Base-by-base conservation (phyloP, 2,113 vertebrate genomes). In the Nyctereutes procyonoides region DNA sequence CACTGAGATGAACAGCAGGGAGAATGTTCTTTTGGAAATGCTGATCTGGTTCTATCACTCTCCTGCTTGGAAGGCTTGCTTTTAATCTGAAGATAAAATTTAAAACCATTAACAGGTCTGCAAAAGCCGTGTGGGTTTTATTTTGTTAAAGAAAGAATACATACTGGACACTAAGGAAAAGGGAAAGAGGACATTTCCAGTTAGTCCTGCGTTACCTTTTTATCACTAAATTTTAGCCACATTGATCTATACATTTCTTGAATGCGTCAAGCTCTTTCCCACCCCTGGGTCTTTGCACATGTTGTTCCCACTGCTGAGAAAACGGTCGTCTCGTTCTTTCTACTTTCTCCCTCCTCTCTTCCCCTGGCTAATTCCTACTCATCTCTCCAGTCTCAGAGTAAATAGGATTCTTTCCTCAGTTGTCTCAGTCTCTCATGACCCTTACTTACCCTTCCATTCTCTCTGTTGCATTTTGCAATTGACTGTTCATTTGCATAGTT, bases 111-210 rank as follows among this genome's bases (percentile, higher is more conserved):
- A 19, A 38, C 28, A 53, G 65, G 28, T 88, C 48, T 81, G 24
- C 11, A 60, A 85, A 87, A 77, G 32, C 20, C 9, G 63, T 26
- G 17, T 17, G 35, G 53, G 26, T 93, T 63, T 58, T 10, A 0
- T 8, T 94, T 96, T 90, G 15, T 69, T 69, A 55, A 95, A 96
- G 56, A 53, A 60, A 83, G 55, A 22, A 16, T 48, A 13, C n/a
- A 8, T 83, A 32, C 43, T 35, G 58, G 15, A 24, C 38, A 80
- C 38, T 63, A 4, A 24, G 55, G 56, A 35, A 19, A 91, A 84
- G 73, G 86, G 62, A 79, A 48, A 32, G 71, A 32, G 81, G 89
- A 24, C 12, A 26, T 91, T 55, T 85, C 32, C 43, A 53, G 4
- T 77, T 32, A 58, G 3, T 48, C 26, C 55, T 38, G 15, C 32